Evolutionary conservation across 1,140 invertebrate genomes (phyloP).

Genomic region (Coenobita brevimanus): DNA sequence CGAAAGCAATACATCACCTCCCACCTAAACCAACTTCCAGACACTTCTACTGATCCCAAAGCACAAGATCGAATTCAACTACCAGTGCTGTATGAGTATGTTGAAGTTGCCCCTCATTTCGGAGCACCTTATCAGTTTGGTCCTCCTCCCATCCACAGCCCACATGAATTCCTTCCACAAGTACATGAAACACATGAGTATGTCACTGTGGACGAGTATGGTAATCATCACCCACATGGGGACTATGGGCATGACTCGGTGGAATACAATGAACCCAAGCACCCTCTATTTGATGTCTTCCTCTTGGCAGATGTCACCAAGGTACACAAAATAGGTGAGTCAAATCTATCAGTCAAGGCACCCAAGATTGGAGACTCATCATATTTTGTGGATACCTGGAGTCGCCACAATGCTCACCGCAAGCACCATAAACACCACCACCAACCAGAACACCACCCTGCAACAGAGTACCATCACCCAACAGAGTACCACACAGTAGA

Average conservation of each 20-base stretch:
- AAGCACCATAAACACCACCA: neutral
- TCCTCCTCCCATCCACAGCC: neutral
- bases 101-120: neutral
- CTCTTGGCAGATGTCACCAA: constrained; percentile 44
- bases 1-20: neutral
- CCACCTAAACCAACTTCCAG: neutral
- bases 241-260: neutral
- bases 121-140: too few species aligned
- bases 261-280: neutral
- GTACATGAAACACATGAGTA: neutral
- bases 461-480: too few species aligned
- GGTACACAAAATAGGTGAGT: constrained; percentile 31
- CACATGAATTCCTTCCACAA: neutral
- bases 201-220: neutral
- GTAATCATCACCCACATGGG: neutral
- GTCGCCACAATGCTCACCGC: neutral
- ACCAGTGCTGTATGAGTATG: neutral
- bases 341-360: constrained; percentile 35
- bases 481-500: too few species aligned
- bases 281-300: constrained; percentile 30
- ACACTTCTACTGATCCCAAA: neutral
- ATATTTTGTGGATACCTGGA: constrained; percentile 41
- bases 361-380: constrained; percentile 40
- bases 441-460: too few species aligned
- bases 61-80: neutral